Conservation (phyloP, 2,888 invertebrate species). For the Leptopterna dolabrata region DNA sequence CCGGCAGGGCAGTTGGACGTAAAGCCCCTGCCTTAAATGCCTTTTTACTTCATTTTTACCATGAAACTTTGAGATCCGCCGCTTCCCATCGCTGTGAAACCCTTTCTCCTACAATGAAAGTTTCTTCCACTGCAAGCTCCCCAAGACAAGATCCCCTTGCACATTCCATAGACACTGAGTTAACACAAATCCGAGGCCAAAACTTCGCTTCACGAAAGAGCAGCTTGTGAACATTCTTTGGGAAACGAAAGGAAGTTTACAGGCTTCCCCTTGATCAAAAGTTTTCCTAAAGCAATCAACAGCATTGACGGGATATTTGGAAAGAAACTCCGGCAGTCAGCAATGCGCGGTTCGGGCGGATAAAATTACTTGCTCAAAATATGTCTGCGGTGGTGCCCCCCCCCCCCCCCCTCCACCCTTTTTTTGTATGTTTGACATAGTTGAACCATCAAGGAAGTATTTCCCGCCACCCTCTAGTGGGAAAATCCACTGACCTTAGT, state of each 20-base stretch:
- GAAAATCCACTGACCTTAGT: background rate
- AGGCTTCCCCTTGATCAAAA: background rate
- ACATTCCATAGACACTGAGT: too few species aligned
- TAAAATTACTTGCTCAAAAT: background rate
- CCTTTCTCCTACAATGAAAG: too few species aligned
- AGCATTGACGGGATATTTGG: background rate
- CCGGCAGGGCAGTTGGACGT: too few species aligned
- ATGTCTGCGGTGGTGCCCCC: background rate
- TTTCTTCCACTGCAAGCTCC: too few species aligned
- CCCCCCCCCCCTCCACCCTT: too few species aligned
- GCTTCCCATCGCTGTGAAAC: too few species aligned
- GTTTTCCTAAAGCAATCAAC: background rate
- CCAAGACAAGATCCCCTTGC: too few species aligned
- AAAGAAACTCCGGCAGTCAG: background rate
- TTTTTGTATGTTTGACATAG: background rate
- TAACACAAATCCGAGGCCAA: background rate
- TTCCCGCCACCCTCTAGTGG: background rate
- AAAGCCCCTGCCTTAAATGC: too few species aligned
- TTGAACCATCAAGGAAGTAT: background rate
- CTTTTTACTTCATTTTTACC: too few species aligned
- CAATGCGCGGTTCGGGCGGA: background rate
- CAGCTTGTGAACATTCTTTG: background rate
- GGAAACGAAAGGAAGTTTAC: background rate
- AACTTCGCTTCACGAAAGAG: background rate
- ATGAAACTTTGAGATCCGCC: too few species aligned